Evolutionary conservation across 1,140 invertebrate species (phyloP).

Genomic region (Ostrea denselamellosa): DNA sequence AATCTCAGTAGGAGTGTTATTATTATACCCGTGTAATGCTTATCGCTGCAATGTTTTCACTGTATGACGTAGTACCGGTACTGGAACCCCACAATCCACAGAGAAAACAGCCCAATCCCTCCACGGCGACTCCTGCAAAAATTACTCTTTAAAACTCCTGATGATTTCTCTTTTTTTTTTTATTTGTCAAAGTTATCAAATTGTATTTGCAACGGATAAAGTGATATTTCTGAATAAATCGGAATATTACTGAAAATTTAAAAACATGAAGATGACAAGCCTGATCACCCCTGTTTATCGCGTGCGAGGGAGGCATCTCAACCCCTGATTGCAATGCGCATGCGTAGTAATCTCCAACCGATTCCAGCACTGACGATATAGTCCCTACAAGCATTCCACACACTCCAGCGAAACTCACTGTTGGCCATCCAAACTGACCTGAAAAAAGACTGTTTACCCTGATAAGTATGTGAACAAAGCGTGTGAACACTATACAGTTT

Average conservation of each 20-base stretch:
- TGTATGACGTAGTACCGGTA: conserved; percentile 90
- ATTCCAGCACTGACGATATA: conserved; percentile 74
- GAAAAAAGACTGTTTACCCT: not conserved
- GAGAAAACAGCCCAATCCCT: conserved; percentile 90
- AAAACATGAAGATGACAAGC: not conserved
- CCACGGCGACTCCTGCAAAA: conserved; percentile 86
- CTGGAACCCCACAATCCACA: conserved; percentile 90
- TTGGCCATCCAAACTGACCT: conserved; percentile 75
- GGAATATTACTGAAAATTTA: no score
- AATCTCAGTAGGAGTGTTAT: not conserved
- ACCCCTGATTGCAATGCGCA: conserved; percentile 80
- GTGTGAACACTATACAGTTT: no score
- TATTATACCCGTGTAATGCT: conserved; percentile 82
- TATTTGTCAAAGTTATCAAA: no score
- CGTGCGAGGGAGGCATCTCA: conserved; percentile 88
- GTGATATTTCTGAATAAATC: no score
- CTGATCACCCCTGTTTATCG: conserved; percentile 85
- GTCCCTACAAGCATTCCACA: conserved; percentile 73
- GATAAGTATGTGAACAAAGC: not conserved
- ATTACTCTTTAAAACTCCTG: no score
- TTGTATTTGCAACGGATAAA: no score
- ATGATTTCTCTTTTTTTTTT: no score
- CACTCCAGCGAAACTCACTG: conserved; percentile 68
- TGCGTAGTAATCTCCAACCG: conserved; percentile 77
- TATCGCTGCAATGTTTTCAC: conserved; percentile 92